These are phyloP conservation scores for Formica selysi DNA, from an alignment of 1,140 invertebrate genomes.

Conservation along the genomic window DNA sequence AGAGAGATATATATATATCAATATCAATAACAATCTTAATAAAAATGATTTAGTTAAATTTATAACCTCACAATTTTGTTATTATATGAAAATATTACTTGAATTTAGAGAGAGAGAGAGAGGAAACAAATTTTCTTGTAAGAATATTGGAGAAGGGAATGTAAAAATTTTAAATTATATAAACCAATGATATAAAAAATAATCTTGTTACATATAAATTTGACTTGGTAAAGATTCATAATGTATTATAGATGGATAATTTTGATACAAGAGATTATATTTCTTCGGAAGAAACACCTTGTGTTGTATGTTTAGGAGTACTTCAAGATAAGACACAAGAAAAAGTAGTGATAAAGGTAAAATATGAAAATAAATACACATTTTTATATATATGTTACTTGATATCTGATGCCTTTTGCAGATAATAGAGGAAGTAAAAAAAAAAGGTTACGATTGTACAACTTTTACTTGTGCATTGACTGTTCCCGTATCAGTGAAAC, in stretches of 20 bases:
- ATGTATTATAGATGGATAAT: constrained; percentile 74
- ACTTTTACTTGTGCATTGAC: constrained; percentile 86
- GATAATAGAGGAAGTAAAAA: constrained; percentile 80
- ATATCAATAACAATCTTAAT: neutral
- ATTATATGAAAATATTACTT: neutral
- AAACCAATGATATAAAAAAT: neutral
- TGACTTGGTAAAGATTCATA: neutral
- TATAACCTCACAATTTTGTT: neutral
- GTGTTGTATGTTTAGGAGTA: constrained; percentile 89
- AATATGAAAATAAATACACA: constrained; percentile 24
- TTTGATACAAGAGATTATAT: constrained; percentile 65
- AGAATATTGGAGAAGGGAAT: neutral
- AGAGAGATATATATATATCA: too few species aligned
- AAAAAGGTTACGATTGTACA: constrained; percentile 83
- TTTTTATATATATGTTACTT: constrained; percentile 48
- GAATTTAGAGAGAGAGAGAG: neutral
- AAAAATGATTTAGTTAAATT: neutral
- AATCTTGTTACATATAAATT: neutral
- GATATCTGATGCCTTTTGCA: constrained; percentile 59
- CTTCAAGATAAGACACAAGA: constrained; percentile 86
- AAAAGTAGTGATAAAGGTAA: constrained; percentile 84
- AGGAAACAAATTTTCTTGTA: constrained; percentile 10
- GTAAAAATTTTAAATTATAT: neutral
- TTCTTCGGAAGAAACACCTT: constrained; percentile 82
- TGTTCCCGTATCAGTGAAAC: constrained; percentile 84